Base-by-base conservation (phyloP, 2,113 vertebrate species). In the Zosterops lateralis region DNA sequence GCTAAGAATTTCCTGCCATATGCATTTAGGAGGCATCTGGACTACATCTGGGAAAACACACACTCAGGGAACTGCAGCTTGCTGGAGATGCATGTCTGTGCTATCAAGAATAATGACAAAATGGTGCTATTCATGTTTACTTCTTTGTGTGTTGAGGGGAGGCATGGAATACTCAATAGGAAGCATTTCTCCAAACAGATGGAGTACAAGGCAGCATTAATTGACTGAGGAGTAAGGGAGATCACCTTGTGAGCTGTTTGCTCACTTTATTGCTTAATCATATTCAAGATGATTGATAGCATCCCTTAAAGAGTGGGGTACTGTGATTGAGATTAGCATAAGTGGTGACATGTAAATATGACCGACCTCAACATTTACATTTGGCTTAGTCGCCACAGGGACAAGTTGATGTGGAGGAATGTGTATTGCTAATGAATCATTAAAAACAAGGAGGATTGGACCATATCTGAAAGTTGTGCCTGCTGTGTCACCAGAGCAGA, bases 1-100 rank as follows among this genome's bases (percentile, higher is more conserved):
- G 95, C 95, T 54, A 96, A 97, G 96, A 97, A 96, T 97, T 96
- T 97, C 96, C 95, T 96, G 95, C 94, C 96, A 95, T 96, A 65
- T 96, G 96, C 73, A 93, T 96, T 96, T 81, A 93, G 96, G 87
- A 97, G 93, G 92, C 95, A 97, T 97, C 96, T 97, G 97, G 97
- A 96, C 84, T 96, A 88, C 96, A 97, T 97, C 95, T 97, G 96
- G 95, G 93, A 90, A 96, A 97, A 93, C 82, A 84, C 42, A 53
- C 13, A 26, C 73, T 89, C 32, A 40, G 95, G 87, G 93, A 89
- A n/a, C 87, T 90, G 90, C 68, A 79, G 75, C 85, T 77, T 57
- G 68, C 95, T 93, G 92, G 94, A 91, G 84, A 84, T 87, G 68
- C 80, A 20, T 64, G 88, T 86, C 92, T 95, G 64, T 73, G 77